phyloP scores from a whole-genome alignment of 2,797 vertebrate species.

The Paratrypauchen microcephalus region DNA sequence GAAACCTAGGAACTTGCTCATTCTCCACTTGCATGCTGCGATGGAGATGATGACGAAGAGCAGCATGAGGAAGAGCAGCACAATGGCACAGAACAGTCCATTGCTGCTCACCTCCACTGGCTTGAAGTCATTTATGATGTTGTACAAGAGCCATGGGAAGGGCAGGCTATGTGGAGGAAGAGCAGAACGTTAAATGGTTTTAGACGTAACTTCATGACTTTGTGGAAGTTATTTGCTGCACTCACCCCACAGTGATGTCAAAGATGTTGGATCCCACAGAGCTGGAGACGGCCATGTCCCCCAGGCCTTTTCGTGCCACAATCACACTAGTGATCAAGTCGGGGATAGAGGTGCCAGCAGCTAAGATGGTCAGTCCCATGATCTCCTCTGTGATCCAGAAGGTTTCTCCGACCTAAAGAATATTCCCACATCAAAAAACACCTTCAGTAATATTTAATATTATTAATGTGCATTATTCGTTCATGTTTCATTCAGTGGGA shows the following conservation, averaged over 20 bases:
- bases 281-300: constrained; percentile 98
- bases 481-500: neutral
- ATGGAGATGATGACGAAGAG: constrained; percentile 97
- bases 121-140: constrained; percentile 77
- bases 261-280: constrained; percentile 99
- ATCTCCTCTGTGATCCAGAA: constrained; percentile 98
- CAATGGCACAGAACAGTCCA: constrained; percentile 96
- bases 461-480: neutral
- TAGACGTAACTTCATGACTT: neutral
- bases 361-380: constrained; percentile 96
- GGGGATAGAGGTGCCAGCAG: constrained; percentile 96
- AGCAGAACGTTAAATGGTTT: constrained; percentile 7
- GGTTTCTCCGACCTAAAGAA: constrained; percentile 91
- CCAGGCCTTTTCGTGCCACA: constrained; percentile 94
- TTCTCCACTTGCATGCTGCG: constrained; percentile 91
- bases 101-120: constrained; percentile 94
- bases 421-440: neutral
- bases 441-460: neutral
- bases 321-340: constrained; percentile 98
- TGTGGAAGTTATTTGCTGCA: constrained; percentile 17
- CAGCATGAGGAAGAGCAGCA: constrained; percentile 98
- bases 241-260: constrained; percentile 98
- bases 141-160: constrained; percentile 91
- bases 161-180: constrained; percentile 83
- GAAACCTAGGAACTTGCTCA: constrained; percentile 94